Conservation (phyloP, 2,888 invertebrate species). For the Synanthedon myopaeformis region DNA sequence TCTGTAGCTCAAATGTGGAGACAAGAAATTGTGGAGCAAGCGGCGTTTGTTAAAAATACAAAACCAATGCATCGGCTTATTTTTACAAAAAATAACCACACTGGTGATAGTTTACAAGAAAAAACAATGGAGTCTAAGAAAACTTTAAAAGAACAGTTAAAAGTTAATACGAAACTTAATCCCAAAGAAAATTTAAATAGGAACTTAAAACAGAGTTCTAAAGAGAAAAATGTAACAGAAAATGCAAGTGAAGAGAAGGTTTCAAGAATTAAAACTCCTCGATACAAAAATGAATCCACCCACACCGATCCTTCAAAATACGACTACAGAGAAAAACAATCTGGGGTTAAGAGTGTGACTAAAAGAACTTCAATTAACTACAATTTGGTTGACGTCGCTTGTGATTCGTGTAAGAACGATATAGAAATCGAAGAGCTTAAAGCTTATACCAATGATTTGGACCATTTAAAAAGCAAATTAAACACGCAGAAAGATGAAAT, state of each 20-base stretch:
- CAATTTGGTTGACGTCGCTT: conserved; percentile 23
- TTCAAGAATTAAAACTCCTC: not conserved
- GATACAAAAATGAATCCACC: not conserved
- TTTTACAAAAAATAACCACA: not conserved
- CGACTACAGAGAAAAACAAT: not conserved
- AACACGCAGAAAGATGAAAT: conserved; percentile 34
- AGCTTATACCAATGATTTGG: conserved; percentile 21
- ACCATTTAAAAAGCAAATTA: conserved; percentile 27
- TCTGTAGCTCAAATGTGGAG: conserved; percentile 42
- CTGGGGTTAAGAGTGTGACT: conserved; percentile 15
- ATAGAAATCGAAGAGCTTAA: conserved; percentile 17
- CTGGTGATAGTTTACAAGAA: no score
- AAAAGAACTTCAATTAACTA: conserved; percentile 22
- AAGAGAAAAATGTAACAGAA: no score
- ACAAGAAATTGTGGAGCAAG: conserved; percentile 40
- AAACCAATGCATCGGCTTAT: conserved; percentile 6
- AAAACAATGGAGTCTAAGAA: no score
- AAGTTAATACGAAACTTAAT: no score
- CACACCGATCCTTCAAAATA: not conserved
- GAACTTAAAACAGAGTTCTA: no score
- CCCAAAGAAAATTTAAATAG: no score
- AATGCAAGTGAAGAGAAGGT: not conserved
- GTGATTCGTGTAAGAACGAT: conserved; percentile 19
- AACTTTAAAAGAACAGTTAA: no score
- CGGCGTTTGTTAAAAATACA: conserved; percentile 30